These are phyloP conservation scores for Chouioia cunea DNA, from an alignment of 2,888 invertebrate species.

Conservation along the genomic window DNA sequence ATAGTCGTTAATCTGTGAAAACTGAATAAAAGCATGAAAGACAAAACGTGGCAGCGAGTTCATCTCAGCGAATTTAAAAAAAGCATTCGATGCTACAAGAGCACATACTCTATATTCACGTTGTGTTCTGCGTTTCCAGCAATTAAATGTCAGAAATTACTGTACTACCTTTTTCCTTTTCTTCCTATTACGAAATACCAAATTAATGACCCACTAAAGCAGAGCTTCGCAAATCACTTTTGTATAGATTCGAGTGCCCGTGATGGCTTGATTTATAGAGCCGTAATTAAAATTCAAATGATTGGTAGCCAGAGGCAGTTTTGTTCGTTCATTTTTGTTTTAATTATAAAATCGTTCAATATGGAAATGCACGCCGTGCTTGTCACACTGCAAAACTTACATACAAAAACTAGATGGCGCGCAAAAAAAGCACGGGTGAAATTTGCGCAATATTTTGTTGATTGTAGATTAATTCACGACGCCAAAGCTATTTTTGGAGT, in stretches of 20 bases:
- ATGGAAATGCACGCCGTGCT: constrained; percentile 19
- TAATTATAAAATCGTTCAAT: constrained; percentile 25
- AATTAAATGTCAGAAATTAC: constrained; percentile 24
- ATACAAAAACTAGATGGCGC: neutral
- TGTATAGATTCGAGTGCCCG: neutral
- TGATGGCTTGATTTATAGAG: neutral
- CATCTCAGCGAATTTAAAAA: constrained; percentile 12
- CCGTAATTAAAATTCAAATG: constrained; percentile 26
- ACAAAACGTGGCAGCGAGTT: neutral
- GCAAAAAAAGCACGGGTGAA: neutral
- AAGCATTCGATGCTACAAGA: constrained; percentile 21
- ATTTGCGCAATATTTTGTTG: no score
- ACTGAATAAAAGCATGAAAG: neutral
- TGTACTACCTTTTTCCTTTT: neutral
- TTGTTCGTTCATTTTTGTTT: constrained; percentile 1
- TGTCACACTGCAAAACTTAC: constrained; percentile 9
- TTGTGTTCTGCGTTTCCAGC: neutral
- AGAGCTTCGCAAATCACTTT: constrained; percentile 16
- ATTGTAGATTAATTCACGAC: no score
- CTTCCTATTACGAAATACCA: neutral
- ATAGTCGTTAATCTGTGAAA: no score
- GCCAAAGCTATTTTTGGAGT: no score
- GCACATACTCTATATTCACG: neutral
- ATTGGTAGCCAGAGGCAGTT: neutral
- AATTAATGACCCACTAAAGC: neutral